Evolutionary conservation across 2,113 vertebrate species (phyloP), one percentile per base, ranked within the genome.

Genomic region (Burhinus bistriatus): DNA sequence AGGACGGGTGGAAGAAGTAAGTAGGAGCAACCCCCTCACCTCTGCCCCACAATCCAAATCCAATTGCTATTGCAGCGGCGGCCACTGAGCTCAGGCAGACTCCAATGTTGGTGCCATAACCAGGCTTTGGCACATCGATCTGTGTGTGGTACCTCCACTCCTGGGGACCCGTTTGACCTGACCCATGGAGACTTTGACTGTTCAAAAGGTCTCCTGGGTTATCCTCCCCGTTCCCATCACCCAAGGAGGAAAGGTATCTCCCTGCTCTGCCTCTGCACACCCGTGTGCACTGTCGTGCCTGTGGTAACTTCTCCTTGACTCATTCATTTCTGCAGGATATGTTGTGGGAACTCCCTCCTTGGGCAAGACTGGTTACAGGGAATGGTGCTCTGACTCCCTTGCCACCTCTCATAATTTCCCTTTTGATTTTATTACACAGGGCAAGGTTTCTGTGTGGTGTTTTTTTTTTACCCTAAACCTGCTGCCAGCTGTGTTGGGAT

Each of bases 261-360:
- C 19, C 23, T 38, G 29, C 25, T 76, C 65, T 82, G 29, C 36
- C 64, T n/a, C 26, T 21, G 18, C 25, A 54, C 16, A 47, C 18
- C 32, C 0, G 1, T 18, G 3, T 83, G 69, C 38, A n/a, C 49
- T 0, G 0, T 78, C 0, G 0, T 82, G 73, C 78, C 72, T 57
- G 38, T 47, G 54, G 59, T 62, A 78, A 71, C 73, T 66, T 71
- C 78, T 79, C 40, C 66, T 86, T 94, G 87, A 92, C 38, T 90
- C 71, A 83, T 44, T 88, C 8, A 6, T 72, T 92, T 91, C 70
- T 68, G 47, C 55, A 44, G 44, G 15, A 83, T 40, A 25, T n/a
- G 30, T 21, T 52, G 64, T 55, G 32, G 51, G 34, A 93, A 68
- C 32, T 72, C 44, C 52, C 34, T 92, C 11, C 5, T 21, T 9